Percentiles rank a stretch among this genome's conserved stretches.
Conservation (phyloP, 2,888 invertebrate genomes). For the Seira ritae region DNA sequence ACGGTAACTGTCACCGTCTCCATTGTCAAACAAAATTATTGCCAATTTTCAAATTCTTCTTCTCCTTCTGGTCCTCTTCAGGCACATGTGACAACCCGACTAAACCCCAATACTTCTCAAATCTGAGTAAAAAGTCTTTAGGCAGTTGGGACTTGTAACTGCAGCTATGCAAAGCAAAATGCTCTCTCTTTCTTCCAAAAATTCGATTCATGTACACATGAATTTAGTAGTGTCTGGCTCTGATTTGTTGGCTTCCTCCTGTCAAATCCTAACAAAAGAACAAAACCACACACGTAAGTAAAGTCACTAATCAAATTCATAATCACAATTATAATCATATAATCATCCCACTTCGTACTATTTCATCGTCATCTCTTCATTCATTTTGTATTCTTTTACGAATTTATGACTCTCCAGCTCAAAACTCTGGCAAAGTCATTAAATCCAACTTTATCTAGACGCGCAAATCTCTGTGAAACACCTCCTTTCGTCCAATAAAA, state of each 20-base stretch:
- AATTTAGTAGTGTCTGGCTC: not conserved
- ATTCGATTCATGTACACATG: not conserved
- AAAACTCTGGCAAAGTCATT: not conserved
- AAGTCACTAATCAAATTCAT: too few species aligned
- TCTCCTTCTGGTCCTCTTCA: not conserved
- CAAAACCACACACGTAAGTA: too few species aligned
- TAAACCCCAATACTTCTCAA: not conserved
- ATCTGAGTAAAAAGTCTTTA: not conserved
- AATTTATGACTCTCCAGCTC: not conserved
- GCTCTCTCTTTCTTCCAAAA: not conserved
- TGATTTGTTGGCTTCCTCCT: not conserved
- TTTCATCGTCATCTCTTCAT: not conserved
- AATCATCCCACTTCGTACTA: not conserved
- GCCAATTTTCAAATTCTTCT: not conserved
- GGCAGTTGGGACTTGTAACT: too few species aligned
- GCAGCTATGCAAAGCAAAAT: not conserved
- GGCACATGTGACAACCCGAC: not conserved
- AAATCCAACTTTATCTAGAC: not conserved
- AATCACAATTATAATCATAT: too few species aligned
- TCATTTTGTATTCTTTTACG: not conserved
- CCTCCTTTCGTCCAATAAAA: too few species aligned
- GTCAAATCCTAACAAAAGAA: not conserved
- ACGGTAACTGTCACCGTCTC: conserved; percentile 45
- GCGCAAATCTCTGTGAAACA: too few species aligned
- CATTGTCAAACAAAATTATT: conserved; percentile 16